phyloP scores from a whole-genome alignment of 2,797 vertebrate species.

The Acipenser oxyrinchus region DNA sequence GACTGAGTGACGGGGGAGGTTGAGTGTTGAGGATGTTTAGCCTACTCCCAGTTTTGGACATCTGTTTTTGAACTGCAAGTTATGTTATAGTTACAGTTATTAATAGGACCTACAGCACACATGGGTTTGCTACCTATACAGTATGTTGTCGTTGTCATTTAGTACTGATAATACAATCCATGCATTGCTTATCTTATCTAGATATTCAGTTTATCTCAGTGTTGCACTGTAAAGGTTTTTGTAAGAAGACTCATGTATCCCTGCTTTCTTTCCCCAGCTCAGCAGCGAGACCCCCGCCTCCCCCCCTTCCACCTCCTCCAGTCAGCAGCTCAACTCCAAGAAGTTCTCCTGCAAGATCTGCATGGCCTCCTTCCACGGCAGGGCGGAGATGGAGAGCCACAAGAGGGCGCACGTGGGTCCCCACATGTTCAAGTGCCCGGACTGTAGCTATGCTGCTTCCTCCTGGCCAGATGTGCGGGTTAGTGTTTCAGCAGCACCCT shows the following conservation, averaged over 20 bases:
- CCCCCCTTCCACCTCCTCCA: conserved; percentile 44
- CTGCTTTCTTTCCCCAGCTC: conserved; percentile 44
- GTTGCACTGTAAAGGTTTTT: conserved; percentile 4
- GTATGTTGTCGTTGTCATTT: too few species aligned
- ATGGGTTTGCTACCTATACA: too few species aligned
- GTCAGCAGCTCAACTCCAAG: conserved; percentile 57
- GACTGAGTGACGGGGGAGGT: too few species aligned
- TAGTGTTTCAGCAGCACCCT: conserved; percentile 23
- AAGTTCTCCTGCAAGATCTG: conserved; percentile 95
- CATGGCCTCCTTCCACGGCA: conserved; percentile 81
- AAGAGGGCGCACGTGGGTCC: conserved; percentile 88
- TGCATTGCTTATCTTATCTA: too few species aligned
- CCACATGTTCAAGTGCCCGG: conserved; percentile 87
- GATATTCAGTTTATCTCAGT: too few species aligned
- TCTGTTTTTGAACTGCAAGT: too few species aligned
- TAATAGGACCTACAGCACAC: too few species aligned
- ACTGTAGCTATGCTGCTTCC: conserved; percentile 80
- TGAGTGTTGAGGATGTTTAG: too few species aligned
- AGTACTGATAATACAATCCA: too few species aligned
- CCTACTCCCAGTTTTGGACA: too few species aligned
- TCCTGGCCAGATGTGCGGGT: conserved; percentile 91
- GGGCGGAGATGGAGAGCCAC: conserved; percentile 97
- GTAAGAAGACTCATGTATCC: conserved; percentile 3
- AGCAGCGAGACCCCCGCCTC: conserved; percentile 67
- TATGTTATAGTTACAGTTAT: too few species aligned